A percentile compares a stretch with the other conserved stretches of the same genome.
Conservation (phyloP, 2,113 vertebrate species). For the Cisticola juncidis region DNA sequence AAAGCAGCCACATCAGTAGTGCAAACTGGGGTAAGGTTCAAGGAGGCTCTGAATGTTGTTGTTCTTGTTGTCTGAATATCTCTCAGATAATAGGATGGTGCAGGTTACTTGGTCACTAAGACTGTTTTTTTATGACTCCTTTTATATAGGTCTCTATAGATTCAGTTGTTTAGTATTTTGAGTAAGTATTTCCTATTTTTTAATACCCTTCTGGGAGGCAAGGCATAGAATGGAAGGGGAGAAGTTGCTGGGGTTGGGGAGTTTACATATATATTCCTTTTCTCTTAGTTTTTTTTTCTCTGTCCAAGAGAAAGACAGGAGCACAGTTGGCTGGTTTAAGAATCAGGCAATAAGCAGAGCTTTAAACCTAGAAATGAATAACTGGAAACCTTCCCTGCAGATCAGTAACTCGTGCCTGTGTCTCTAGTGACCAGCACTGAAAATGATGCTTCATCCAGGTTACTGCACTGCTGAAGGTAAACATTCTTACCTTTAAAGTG, state of each 20-base stretch:
- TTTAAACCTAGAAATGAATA: not conserved
- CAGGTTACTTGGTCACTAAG: not conserved
- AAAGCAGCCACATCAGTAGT: not conserved
- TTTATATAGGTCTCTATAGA: not conserved
- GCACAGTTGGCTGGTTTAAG: not conserved
- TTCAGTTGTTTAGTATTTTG: not conserved
- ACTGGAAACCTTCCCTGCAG: not conserved
- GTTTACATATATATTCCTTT: not conserved
- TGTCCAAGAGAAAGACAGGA: not conserved
- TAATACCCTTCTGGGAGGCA: not conserved
- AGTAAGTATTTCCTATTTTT: not conserved
- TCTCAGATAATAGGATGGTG: not conserved
- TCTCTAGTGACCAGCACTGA: not conserved
- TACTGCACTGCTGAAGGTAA: not conserved
- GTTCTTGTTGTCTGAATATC: not conserved
- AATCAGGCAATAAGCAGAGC: not conserved
- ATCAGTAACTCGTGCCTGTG: not conserved
- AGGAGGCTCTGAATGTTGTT: not conserved
- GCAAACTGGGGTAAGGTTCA: not conserved
- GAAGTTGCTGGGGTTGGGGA: fast-evolving
- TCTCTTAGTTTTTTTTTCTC: not conserved
- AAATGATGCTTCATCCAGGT: not conserved
- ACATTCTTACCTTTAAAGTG: not conserved
- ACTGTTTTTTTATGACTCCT: not conserved
- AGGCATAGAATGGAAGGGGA: not conserved